These are phyloP conservation scores for Mico argentatus DNA, from an alignment of 2,797 vertebrate species.

Conservation along the genomic window DNA sequence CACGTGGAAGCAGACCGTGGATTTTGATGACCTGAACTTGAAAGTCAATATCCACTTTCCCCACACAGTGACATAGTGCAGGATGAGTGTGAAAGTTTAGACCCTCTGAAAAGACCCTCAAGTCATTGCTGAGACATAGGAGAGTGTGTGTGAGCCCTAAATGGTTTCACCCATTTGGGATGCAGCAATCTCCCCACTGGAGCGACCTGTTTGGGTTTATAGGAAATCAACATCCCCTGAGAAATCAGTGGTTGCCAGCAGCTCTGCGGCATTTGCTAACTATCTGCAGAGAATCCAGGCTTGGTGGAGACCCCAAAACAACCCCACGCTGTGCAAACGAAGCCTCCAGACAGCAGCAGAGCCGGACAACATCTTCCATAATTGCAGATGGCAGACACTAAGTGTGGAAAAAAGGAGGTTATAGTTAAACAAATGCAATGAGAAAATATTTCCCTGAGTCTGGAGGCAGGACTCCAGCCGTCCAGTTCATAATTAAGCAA, in stretches of 20 bases:
- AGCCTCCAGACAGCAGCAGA: neutral
- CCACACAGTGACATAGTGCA: rapidly evolving
- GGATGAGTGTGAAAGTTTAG: rapidly evolving
- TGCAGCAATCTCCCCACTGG: neutral
- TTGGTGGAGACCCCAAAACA: neutral
- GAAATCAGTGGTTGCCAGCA: neutral
- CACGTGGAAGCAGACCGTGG: rapidly evolving
- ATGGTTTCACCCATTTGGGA: neutral
- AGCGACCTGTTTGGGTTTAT: rapidly evolving
- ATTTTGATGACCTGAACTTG: neutral
- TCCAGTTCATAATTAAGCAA: conserved; percentile 82
- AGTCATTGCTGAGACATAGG: neutral
- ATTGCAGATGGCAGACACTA: neutral
- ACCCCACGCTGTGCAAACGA: neutral
- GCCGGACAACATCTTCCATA: neutral
- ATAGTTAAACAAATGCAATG: conserved; percentile 27
- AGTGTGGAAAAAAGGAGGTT: neutral
- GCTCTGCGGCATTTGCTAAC: neutral
- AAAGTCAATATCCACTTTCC: rapidly evolving
- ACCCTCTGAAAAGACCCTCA: rapidly evolving
- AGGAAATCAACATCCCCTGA: neutral
- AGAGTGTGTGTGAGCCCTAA: rapidly evolving
- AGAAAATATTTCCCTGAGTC: conserved; percentile 68
- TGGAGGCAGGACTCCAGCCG: conserved; percentile 69
- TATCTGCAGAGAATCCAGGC: conserved; percentile 25